Base-by-base conservation (phyloP, 2,797 vertebrate genomes). In the Picus viridis region DNA sequence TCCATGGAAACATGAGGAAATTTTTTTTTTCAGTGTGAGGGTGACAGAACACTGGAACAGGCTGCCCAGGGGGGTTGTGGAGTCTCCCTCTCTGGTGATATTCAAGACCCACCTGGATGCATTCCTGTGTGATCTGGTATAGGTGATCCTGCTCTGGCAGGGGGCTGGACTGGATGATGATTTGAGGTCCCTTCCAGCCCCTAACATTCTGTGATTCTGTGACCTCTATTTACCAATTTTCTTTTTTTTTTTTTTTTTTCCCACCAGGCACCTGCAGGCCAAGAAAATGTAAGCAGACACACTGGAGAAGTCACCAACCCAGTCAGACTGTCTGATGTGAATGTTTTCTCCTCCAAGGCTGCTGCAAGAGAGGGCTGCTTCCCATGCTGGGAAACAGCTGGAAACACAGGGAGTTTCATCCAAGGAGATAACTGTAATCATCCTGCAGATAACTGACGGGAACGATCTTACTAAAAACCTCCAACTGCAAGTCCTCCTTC, bases 401-500 rank as follows among this genome's bases (percentile, higher is more conserved):
- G 32, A 64, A 78, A 68, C 67, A 83, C 2, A 3, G 27, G 19
- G 22, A 19, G 19, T n/a, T 93, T 88, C 54, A 67, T 65, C 29
- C 61, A 59, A 86, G 67, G 47, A 67, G 36, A 30, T 54, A 8
- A 67, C 54, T 67, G 72, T 34, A 90, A 64, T 79, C 86, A 27
- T 76, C 88, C 41, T 73, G 54, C 30, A 65, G 49, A 12, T 81
- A 67, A 20, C 61, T 68, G 61, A 57, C 32, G 70, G 70, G 84
- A 92, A 32, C 77, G 68, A 18, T 61, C 64, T 45, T 84, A 32
- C 34, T 74, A 82, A 69, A 2, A 0, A 71, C 54, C 74, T 86
- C 71, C 86, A 82, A 82, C 5, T 76, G n/a, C 62, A 88, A 91
- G 88, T 84, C 41, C 39, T 92, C 32, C 76, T 93, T 88, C 58